Conservation (phyloP, 2,113 vertebrate genomes). For the Garra rufa region DNA sequence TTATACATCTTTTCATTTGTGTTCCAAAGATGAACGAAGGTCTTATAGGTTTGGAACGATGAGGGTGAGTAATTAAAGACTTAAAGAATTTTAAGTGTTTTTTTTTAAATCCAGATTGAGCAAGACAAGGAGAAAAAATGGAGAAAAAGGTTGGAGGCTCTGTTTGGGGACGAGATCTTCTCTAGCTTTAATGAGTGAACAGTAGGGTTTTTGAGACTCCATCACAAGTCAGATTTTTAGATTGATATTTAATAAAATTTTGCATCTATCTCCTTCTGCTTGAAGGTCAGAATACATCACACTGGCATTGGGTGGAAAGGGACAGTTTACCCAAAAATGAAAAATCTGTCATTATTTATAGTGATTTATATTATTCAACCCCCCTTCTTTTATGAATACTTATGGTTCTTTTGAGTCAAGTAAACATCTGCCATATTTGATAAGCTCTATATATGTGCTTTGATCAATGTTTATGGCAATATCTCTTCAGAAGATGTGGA, state of each 20-base stretch:
- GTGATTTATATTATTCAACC: neutral
- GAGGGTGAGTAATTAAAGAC: too few relatives aligned
- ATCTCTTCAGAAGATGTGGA: neutral
- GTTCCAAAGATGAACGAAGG: too few relatives aligned
- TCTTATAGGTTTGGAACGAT: too few relatives aligned
- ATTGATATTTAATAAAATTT: neutral
- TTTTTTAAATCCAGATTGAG: too few relatives aligned
- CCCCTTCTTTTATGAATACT: too few relatives aligned
- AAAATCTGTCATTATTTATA: neutral
- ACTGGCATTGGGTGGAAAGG: neutral
- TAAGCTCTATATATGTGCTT: neutral
- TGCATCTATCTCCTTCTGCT: too few relatives aligned
- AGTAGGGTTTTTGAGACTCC: neutral
- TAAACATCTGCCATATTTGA: neutral
- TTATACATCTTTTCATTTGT: too few relatives aligned
- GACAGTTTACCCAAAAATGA: neutral
- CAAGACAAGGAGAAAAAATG: too few relatives aligned
- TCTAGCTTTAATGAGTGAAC: neutral
- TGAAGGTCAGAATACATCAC: too few relatives aligned
- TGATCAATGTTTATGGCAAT: neutral
- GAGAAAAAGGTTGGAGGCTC: neutral
- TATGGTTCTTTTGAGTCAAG: neutral
- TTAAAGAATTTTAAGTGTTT: too few relatives aligned
- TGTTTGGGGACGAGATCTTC: neutral
- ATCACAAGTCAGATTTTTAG: neutral